Conservation (phyloP, 2,888 invertebrate genomes). For the Rhagonycha lutea region DNA sequence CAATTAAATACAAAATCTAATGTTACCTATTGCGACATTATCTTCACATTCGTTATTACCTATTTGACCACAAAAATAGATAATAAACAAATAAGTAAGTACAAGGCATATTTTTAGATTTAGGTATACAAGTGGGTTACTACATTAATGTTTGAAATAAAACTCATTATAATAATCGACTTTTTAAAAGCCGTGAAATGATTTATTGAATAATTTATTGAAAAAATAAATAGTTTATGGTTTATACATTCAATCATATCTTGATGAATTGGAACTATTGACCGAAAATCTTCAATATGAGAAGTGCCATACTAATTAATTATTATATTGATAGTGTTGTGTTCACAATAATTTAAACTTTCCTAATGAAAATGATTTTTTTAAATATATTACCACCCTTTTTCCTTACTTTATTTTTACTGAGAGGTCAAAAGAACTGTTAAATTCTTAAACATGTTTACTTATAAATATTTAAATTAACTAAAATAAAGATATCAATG, state of each 20-base stretch:
- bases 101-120: slow-evolving; percentile 5
- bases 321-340: background rate
- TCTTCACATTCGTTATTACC: background rate
- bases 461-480: background rate
- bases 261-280: background rate
- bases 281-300: background rate
- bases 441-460: background rate
- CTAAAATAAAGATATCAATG: background rate
- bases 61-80: background rate
- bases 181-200: background rate
- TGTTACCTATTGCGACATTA: background rate
- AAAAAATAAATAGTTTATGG: background rate
- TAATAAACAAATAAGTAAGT: background rate
- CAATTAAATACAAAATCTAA: background rate
- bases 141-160: slow-evolving; percentile 3
- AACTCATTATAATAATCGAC: slow-evolving; percentile 5
- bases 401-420: background rate
- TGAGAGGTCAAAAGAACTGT: background rate
- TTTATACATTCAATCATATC: background rate
- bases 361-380: background rate
- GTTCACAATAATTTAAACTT: no score
- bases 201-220: background rate
- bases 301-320: background rate
- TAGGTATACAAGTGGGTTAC: background rate
- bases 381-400: background rate